Evolutionary conservation across 1,140 invertebrate species (phyloP).

Genomic region (Medauroidea extradentata): DNA sequence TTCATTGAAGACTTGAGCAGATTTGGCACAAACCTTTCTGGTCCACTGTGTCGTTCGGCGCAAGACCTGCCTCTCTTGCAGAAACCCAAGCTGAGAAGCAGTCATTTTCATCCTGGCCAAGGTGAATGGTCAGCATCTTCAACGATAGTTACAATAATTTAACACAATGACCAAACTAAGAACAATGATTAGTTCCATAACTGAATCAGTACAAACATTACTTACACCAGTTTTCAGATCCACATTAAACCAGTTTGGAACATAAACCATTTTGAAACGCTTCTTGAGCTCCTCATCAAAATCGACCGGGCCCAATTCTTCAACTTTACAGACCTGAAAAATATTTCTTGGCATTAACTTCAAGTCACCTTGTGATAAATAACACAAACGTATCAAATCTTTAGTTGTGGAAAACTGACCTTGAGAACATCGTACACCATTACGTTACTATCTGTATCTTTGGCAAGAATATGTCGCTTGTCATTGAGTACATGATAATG

Average conservation of each 20-base stretch:
- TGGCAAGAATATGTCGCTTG: constrained; percentile 93
- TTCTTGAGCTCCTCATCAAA: constrained; percentile 95
- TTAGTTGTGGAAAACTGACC: constrained; percentile 38
- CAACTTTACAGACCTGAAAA: constrained; percentile 74
- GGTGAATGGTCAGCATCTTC: constrained; percentile 93
- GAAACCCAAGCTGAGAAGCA: constrained; percentile 98
- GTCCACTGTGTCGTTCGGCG: constrained; percentile 70
- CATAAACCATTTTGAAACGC: constrained; percentile 88
- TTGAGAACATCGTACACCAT: constrained; percentile 97
- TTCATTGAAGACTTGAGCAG: no score
- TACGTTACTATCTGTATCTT: constrained; percentile 94
- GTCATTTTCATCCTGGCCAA: constrained; percentile 95
- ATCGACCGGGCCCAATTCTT: constrained; percentile 87
- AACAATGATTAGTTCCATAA: not conserved
- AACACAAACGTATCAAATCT: not conserved
- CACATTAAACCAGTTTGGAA: constrained; percentile 99
- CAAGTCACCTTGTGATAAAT: not conserved
- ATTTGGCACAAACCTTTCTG: constrained; percentile 64
- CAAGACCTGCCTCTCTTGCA: constrained; percentile 87
- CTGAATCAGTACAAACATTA: constrained; percentile 18
- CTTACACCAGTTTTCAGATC: constrained; percentile 95
- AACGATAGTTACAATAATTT: constrained; percentile 23
- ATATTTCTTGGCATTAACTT: no score
- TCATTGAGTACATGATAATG: constrained; percentile 93
- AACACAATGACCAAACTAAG: not conserved